phyloP scores from a whole-genome alignment of 2,113 vertebrate species.

The Erpornis zantholeuca region DNA sequence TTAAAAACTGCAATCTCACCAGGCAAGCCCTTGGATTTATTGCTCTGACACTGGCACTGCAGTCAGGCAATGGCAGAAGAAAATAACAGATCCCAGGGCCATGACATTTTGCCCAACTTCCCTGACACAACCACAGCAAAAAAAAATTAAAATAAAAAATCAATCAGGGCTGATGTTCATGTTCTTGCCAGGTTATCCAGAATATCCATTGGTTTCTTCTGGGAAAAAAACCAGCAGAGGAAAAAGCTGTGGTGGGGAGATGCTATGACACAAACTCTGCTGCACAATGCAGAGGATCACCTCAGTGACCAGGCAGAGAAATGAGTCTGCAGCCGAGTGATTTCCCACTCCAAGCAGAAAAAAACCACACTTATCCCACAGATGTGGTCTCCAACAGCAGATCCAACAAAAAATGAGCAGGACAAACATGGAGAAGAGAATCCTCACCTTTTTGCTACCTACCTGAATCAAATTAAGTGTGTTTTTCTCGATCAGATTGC shows the following conservation, averaged over 20 bases:
- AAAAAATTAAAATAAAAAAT: background rate
- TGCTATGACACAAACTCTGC: background rate
- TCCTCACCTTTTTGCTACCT: background rate
- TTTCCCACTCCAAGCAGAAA: background rate
- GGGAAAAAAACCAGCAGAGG: background rate
- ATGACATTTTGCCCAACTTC: background rate
- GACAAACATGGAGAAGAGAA: background rate
- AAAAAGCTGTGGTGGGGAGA: background rate
- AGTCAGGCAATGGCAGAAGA: background rate
- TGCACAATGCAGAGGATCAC: background rate
- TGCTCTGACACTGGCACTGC: background rate
- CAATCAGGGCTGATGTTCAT: background rate
- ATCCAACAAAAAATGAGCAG: background rate
- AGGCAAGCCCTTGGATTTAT: background rate
- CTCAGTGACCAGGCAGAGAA: background rate
- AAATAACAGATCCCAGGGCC: background rate
- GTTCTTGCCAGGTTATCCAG: background rate
- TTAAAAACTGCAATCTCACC: background rate
- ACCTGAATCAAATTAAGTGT: background rate
- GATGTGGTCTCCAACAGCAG: rapidly evolving
- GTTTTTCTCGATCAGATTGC: background rate
- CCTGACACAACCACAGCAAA: background rate
- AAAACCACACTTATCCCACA: background rate
- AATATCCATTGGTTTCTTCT: background rate
- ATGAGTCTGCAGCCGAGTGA: background rate